Base-by-base conservation (phyloP, 2,113 vertebrate species). In the Thymallus thymallus region DNA sequence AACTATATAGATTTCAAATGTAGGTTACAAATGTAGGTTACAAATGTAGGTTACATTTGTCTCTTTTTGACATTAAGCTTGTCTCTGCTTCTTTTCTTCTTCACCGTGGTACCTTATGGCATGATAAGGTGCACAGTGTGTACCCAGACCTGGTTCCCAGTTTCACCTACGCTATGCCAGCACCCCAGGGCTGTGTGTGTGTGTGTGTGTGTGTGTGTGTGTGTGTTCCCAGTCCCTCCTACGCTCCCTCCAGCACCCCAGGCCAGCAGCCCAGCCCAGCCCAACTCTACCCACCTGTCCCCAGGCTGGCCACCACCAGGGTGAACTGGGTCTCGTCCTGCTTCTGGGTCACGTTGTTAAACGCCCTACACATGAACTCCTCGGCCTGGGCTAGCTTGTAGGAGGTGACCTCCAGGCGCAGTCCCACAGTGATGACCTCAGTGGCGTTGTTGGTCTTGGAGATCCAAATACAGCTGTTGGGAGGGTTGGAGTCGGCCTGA, bases 401-500 rank as follows among this genome's bases (percentile, higher is more conserved):
- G 18, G 92, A 94, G 5, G 81, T 84, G 74, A 98, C 92, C 88
- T 96, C 90, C 61, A 98, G 91, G 18, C 81, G 91, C 12, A 95
- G 94, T 35, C 98, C 98, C 0, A 94, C 89, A 10, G 92, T 94
- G 82, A 99, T 91, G 62, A 96, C 83, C 29, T 93, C 83, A 0
- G 94, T 96, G 4, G 69, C 71, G 29, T 99, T 99, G 84, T 88
- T 88, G 73, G 85, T 87, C 76, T 91, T 95, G 23, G 85, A 94
- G 81, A 96, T 94, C 98, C 98, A 99, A 1, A 91, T 94, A 3
- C 94, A 99, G 80, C 88, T 94, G 87, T 97, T 98, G 46, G 98
- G 96, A 35, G 98, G 98, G 75, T 98, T 96, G 67, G 98, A 99
- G 65, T 98, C 97, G 0, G 97, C 98, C 22, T 91, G 94, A 87